Conservation (phyloP, 2,797 vertebrate genomes). For the Etheostoma nigrum region DNA sequence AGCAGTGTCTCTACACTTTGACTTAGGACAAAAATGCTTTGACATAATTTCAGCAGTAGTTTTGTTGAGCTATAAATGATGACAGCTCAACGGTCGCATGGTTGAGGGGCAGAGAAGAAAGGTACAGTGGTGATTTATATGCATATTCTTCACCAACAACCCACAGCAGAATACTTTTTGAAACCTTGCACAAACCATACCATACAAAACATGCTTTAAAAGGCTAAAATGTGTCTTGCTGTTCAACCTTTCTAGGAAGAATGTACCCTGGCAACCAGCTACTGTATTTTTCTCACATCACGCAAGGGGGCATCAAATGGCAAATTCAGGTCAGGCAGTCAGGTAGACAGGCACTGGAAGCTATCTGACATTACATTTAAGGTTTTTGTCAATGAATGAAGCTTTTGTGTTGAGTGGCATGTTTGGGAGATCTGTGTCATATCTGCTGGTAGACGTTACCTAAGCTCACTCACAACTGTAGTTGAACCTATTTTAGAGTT, state of each 20-base stretch:
- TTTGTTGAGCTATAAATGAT: neutral
- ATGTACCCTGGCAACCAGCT: constrained; percentile 35
- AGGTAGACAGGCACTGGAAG: constrained; percentile 34
- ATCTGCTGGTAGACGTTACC: constrained; percentile 27
- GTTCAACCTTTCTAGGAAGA: neutral
- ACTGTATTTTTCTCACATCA: constrained; percentile 31
- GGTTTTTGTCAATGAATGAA: constrained; percentile 50
- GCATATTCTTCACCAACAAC: neutral
- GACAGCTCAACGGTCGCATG: neutral
- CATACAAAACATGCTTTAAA: neutral
- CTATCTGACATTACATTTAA: constrained; percentile 58
- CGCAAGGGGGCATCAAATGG: constrained; percentile 51
- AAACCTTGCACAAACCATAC: neutral
- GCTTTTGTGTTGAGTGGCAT: constrained; percentile 40
- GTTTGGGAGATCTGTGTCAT: constrained; percentile 34
- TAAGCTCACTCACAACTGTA: constrained; percentile 15
- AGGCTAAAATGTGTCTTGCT: constrained; percentile 13
- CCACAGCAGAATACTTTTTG: neutral
- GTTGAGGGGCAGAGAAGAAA: neutral
- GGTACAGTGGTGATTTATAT: neutral
- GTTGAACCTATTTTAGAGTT: constrained; percentile 4
- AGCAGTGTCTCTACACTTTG: neutral
- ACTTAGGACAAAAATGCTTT: neutral
- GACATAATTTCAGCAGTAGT: neutral
- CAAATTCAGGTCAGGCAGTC: constrained; percentile 56